phyloP scores from a whole-genome alignment of 1,140 invertebrate species.

The Nomia melanderi region DNA sequence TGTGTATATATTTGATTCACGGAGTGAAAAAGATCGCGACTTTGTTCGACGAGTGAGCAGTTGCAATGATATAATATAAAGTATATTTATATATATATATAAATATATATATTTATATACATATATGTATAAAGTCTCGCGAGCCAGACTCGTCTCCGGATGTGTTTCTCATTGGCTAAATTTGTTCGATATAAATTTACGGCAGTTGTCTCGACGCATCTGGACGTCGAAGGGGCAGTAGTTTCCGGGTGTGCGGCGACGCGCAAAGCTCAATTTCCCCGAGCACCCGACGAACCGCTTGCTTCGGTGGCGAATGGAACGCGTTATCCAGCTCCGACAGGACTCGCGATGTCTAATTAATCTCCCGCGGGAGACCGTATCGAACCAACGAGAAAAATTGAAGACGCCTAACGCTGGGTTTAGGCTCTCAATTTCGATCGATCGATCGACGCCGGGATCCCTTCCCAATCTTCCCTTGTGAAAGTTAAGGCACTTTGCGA shows the following conservation, averaged over 20 bases:
- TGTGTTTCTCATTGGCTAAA: neutral
- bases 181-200: neutral
- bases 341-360: slow-evolving; percentile 3
- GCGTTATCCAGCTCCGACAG: slow-evolving; percentile 5
- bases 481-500: slow-evolving; percentile 56
- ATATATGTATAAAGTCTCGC: too few relatives aligned
- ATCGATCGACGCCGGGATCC: slow-evolving; percentile 34
- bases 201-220: neutral
- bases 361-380: slow-evolving; percentile 4
- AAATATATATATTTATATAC: too few relatives aligned
- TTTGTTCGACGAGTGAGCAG: slow-evolving; percentile 26
- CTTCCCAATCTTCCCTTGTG: neutral
- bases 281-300: neutral
- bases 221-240: neutral
- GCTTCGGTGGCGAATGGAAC: neutral
- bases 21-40: neutral
- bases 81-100: too few relatives aligned
- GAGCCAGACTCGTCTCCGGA: slow-evolving; percentile 6
- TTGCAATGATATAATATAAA: neutral
- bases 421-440: slow-evolving; percentile 58
- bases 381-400: slow-evolving; percentile 55
- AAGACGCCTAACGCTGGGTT: slow-evolving; percentile 50
- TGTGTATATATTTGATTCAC: slow-evolving; percentile 5
- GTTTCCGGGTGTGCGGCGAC: neutral
- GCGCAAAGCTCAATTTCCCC: too few relatives aligned